These are phyloP conservation scores for Cyprinella venusta DNA, from an alignment of 2,797 vertebrate species.

Conservation along the genomic window DNA sequence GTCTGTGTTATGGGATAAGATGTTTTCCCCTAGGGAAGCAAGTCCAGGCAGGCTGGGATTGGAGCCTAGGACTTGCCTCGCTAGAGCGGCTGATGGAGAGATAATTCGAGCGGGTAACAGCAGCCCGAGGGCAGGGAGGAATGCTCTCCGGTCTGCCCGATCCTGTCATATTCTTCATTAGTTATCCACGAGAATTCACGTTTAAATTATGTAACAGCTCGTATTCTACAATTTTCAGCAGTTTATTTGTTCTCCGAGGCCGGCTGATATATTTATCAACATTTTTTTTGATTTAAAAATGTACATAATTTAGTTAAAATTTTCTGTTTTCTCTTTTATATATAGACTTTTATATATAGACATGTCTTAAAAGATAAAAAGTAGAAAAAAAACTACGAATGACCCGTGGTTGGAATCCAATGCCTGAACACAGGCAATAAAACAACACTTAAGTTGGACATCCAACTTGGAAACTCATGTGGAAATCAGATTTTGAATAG, in stretches of 20 bases:
- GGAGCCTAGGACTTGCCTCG: constrained; percentile 67
- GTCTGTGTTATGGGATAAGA: constrained; percentile 1
- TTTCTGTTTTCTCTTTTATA: not conserved
- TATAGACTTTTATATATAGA: not conserved
- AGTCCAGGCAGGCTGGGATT: constrained; percentile 67
- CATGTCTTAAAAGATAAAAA: not conserved
- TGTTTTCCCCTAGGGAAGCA: constrained; percentile 39
- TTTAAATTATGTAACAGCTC: not conserved
- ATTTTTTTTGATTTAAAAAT: not conserved
- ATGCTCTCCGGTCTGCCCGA: constrained; percentile 20
- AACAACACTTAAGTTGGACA: not conserved
- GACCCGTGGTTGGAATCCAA: not conserved
- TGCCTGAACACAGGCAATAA: not conserved
- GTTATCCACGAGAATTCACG: not conserved
- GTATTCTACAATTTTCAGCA: not conserved
- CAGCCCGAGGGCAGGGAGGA: constrained; percentile 60
- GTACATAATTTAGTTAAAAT: not conserved
- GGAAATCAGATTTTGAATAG: not conserved
- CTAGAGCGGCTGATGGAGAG: constrained; percentile 66
- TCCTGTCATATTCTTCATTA: constrained; percentile 18
- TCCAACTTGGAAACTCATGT: not conserved
- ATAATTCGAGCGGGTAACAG: constrained; percentile 61
- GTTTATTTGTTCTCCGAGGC: not conserved
- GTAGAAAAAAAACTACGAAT: not conserved
- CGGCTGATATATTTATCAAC: not conserved